Percentiles rank a stretch among this genome's conserved stretches.
Conservation (phyloP, 2,797 vertebrate genomes). For the Cynopterus sphinx region DNA sequence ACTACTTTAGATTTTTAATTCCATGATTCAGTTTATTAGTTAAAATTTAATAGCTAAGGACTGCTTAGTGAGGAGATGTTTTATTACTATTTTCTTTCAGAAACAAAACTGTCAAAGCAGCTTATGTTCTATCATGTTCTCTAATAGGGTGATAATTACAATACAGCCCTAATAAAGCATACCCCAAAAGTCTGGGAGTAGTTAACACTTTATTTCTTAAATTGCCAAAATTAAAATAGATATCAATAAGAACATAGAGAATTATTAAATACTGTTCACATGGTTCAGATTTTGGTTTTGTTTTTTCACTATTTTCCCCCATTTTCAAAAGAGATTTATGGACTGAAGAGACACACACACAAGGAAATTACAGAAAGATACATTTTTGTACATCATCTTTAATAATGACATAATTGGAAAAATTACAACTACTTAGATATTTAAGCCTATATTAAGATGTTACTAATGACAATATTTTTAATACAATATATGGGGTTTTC, state of each 20-base stretch:
- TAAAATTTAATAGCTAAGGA: conserved; percentile 23
- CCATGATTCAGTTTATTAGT: not conserved
- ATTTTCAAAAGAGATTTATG: conserved; percentile 14
- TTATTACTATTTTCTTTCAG: conserved; percentile 11
- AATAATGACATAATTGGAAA: not conserved
- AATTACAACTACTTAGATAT: not conserved
- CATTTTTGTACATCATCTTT: not conserved
- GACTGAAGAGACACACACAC: not conserved
- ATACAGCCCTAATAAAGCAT: not conserved
- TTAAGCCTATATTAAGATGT: not conserved
- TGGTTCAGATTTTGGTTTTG: not conserved
- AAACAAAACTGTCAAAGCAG: not conserved
- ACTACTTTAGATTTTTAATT: conserved; percentile 11
- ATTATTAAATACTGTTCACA: not conserved
- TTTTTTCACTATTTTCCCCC: not conserved
- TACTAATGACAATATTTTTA: not conserved
- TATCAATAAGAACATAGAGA: not conserved
- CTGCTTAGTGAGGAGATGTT: not conserved
- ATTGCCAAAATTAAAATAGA: not conserved
- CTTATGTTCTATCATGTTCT: not conserved
- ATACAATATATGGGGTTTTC: not conserved
- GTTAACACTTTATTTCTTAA: not conserved
- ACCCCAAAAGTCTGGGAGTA: not conserved
- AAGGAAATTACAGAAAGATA: not conserved
- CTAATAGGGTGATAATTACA: conserved; percentile 19